phyloP scores from a whole-genome alignment of 1,140 invertebrate species.

The Trinorchestia longiramus region DNA sequence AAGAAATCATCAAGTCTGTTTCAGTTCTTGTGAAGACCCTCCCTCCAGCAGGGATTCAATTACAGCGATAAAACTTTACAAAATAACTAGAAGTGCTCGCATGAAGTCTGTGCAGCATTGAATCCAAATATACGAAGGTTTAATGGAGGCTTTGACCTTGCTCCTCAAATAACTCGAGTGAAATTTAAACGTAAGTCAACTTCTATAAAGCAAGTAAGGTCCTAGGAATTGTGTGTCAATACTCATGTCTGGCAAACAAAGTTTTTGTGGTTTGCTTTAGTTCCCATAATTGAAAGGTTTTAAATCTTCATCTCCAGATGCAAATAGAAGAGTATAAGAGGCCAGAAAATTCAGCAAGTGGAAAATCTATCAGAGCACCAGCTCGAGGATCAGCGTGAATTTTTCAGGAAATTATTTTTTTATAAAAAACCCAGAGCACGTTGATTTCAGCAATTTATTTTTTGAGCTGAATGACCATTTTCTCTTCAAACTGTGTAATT shows the following conservation, averaged over 20 bases:
- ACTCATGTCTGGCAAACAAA: not conserved
- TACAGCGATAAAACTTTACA: not conserved
- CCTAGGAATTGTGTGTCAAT: not conserved
- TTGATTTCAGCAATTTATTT: not conserved
- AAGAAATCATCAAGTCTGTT: not conserved
- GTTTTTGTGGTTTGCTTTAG: not conserved
- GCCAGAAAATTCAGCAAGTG: not conserved
- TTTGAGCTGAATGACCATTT: not conserved
- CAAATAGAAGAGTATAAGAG: not conserved
- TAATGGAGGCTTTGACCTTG: not conserved
- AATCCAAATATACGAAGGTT: not conserved
- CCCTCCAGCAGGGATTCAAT: not conserved
- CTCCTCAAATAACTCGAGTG: not conserved
- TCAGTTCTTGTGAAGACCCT: not conserved
- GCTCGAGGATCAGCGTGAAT: not conserved
- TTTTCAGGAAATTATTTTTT: not conserved
- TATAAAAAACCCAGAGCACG: not conserved
- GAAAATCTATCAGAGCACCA: not conserved
- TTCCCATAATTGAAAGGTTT: not conserved
- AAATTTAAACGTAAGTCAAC: not conserved
- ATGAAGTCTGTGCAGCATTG: not conserved
- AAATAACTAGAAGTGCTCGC: not conserved
- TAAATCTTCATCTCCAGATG: not conserved
- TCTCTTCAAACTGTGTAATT: not conserved
- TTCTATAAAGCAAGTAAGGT: not conserved